These are phyloP conservation scores for Otus scops DNA, from an alignment of 2,797 vertebrate genomes.

Conservation along the genomic window DNA sequence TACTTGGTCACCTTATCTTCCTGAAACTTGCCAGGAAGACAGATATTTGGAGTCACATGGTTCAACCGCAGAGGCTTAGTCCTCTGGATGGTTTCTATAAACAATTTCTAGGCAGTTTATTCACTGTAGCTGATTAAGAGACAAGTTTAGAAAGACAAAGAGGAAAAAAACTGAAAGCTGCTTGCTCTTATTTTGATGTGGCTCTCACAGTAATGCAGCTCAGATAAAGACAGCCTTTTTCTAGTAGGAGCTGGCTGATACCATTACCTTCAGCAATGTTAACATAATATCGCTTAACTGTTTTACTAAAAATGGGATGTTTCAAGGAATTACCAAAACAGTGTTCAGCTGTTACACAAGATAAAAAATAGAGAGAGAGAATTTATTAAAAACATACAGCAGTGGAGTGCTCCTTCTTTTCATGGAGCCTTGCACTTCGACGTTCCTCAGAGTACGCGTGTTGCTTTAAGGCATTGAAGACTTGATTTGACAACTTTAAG, in stretches of 20 bases:
- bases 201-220: not conserved
- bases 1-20: not conserved
- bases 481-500: slow-evolving; percentile 94
- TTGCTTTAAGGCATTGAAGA: slow-evolving; percentile 95
- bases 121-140: not conserved
- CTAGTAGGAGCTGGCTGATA: not conserved
- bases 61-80: not conserved
- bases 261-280: not conserved
- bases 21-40: not conserved
- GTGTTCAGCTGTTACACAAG: not conserved
- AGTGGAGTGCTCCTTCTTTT: slow-evolving; percentile 97
- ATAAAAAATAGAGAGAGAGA: not conserved
- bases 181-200: not conserved
- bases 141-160: not conserved
- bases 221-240: not conserved
- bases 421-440: slow-evolving; percentile 90
- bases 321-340: not conserved
- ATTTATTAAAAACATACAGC: slow-evolving; percentile 78
- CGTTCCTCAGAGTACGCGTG: slow-evolving; percentile 92
- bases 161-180: not conserved
- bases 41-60: not conserved
- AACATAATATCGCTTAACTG: not conserved
- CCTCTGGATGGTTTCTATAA: not conserved
- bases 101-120: not conserved
- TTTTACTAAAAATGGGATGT: not conserved